Evolutionary conservation across 1,140 invertebrate species (phyloP), one percentile per base, ranked within the genome.

Genomic region (Ips nitidus): DNA sequence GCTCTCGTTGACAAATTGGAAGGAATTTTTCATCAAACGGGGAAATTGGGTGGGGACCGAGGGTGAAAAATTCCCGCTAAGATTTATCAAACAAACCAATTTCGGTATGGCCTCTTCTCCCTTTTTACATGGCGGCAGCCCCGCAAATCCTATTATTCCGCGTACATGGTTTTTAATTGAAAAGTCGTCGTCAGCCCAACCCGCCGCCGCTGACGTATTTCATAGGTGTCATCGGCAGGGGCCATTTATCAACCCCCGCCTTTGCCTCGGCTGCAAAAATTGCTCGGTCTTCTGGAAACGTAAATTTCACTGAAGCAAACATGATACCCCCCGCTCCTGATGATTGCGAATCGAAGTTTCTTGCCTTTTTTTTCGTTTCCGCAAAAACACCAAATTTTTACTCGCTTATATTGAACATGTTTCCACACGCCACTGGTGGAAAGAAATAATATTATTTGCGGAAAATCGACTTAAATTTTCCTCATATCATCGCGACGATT

Each of bases 131-230:
- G n/a, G 56, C 76, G 77, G 75, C 75, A 72, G 74, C 70, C 76
- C 75, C 74, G 74, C 74, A 76, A 76, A 75, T 74, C 77, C 71
- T 70, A 76, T 79, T 79, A 79, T 79, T 79, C 78, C 78, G 74
- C 78, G 74, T 76, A 79, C 78, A 78, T 78, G 76, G 74, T 76
- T 79, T 79, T 79, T 79, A 79, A 79, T 79, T 79, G 78, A 79
- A 79, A 78, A 78, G 75, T 76, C 77, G 76, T 74, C 74, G 76
- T 77, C 73, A 75, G 66, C 52, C 8, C 61, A 43, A 64, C 58
- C 70, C 75, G 69, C 60, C 66, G 53, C 67, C 64, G 71, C 71
- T 76, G 76, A 78, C 75, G 76, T 79, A 79, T 79, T 79, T 79
- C 78, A 79, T 79, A 77, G 78, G 76, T 79, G 78, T 79, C 78